phyloP scores from a whole-genome alignment of 1,140 invertebrate species.

The Drosophila melanica region DNA sequence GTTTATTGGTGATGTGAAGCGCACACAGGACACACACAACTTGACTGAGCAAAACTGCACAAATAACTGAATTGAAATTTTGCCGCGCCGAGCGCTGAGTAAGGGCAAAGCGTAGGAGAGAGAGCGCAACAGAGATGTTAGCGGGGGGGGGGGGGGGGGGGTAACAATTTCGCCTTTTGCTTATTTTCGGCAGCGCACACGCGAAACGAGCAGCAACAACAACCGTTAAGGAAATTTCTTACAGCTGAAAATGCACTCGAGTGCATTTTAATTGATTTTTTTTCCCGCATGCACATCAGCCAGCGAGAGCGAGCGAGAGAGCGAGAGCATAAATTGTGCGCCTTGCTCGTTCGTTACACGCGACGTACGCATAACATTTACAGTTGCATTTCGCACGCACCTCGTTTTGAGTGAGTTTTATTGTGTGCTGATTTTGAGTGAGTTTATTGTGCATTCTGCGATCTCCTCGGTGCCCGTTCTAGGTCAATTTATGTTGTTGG shows the following conservation, averaged over 20 bases:
- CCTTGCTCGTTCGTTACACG: conserved; percentile 52
- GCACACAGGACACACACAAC: conserved; percentile 69
- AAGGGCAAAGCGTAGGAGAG: conserved; percentile 36
- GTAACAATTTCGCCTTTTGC: conserved; percentile 58
- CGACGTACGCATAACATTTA: conserved; percentile 77
- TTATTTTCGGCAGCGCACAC: conserved; percentile 54
- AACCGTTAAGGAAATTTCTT: conserved; percentile 7
- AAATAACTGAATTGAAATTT: conserved; percentile 80
- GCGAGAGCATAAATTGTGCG: conserved; percentile 8
- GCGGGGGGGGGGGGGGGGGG: conserved; percentile 2
- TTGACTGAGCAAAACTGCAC: conserved; percentile 78
- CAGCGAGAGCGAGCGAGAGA: conserved; percentile 10
- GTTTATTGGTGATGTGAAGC: conserved; percentile 53
- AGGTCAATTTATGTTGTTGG: conserved; percentile 50
- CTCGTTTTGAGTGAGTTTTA: conserved; percentile 47
- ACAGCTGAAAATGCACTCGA: conserved; percentile 59
- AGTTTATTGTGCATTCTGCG: not conserved
- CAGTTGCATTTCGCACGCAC: conserved; percentile 59
- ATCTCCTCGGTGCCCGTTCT: conserved; percentile 51
- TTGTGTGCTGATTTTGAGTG: not conserved
- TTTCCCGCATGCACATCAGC: conserved; percentile 44
- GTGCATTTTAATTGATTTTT: conserved; percentile 83
- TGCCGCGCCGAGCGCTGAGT: conserved; percentile 43
- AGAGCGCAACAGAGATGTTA: not conserved
- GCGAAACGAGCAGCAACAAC: conserved; percentile 22